Conservation (phyloP, 2,113 vertebrate species). For the Stegastes partitus region DNA sequence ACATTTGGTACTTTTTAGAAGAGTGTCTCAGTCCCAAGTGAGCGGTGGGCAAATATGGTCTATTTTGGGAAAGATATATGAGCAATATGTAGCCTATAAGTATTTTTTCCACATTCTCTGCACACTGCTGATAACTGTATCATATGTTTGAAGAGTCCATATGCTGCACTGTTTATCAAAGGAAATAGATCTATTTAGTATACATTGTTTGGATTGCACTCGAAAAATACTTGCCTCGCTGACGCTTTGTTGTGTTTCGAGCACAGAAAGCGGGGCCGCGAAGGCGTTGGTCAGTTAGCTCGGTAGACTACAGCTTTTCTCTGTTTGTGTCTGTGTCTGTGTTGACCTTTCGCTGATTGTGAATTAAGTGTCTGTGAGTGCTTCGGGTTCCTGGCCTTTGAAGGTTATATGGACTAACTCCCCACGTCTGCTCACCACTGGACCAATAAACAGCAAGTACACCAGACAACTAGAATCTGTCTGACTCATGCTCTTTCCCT, state of each 20-base stretch:
- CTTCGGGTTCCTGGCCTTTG: constrained; percentile 63
- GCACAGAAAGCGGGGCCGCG: constrained; percentile 32
- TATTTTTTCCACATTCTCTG: too few species aligned
- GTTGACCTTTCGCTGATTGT: constrained; percentile 79
- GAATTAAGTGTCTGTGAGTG: constrained; percentile 66
- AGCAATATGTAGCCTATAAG: too few species aligned
- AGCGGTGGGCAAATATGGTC: not conserved
- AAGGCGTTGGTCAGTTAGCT: constrained; percentile 54
- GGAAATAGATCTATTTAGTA: not conserved
- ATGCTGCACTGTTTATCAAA: not conserved
- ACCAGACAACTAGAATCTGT: constrained; percentile 19
- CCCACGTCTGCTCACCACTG: constrained; percentile 42
- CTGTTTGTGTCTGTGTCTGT: constrained; percentile 44
- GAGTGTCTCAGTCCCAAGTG: too few species aligned
- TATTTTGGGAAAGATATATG: constrained; percentile 1
- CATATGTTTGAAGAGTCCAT: not conserved
- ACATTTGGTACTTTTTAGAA: too few species aligned
- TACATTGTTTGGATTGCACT: constrained; percentile 15
- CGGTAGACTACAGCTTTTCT: constrained; percentile 46
- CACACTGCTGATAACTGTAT: too few species aligned
- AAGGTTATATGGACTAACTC: constrained; percentile 64
- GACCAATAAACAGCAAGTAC: constrained; percentile 59
- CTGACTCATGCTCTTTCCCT: constrained; percentile 13
- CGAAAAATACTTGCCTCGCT: constrained; percentile 16
- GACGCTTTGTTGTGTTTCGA: constrained; percentile 41